Conservation (phyloP, 2,797 vertebrate species). For the Centropyge bicolor region DNA sequence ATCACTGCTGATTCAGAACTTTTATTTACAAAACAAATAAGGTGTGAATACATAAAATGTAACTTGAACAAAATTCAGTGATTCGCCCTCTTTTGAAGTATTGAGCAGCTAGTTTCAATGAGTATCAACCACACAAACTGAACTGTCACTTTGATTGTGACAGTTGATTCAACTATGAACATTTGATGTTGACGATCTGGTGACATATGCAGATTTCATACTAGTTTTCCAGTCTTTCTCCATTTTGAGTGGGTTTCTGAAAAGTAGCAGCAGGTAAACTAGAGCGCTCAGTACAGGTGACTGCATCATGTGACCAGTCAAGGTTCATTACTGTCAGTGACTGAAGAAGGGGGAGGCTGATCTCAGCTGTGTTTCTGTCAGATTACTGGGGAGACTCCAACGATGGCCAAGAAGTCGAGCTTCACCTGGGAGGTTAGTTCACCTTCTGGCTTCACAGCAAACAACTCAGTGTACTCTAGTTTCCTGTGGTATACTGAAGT, state of each 20-base stretch:
- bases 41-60: no score
- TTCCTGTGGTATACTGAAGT: neutral
- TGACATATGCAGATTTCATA: no score
- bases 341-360: neutral
- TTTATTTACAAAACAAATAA: no score
- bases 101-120: no score
- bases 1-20: no score
- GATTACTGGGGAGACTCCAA: slow-evolving; percentile 97
- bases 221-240: neutral
- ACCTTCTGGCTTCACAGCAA: slow-evolving; percentile 14
- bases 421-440: slow-evolving; percentile 96
- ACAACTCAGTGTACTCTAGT: neutral
- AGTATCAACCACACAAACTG: no score
- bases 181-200: no score
- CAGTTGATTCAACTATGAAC: no score
- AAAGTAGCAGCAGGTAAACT: neutral
- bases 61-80: no score
- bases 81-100: no score
- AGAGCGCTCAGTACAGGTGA: neutral
- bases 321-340: no score
- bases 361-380: slow-evolving; percentile 78
- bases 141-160: neutral
- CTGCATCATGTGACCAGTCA: neutral
- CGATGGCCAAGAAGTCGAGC: slow-evolving; percentile 90
- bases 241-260: no score